phyloP scores from a whole-genome alignment of 92 coral and sea anemone genomes.

The Anthopleura xanthogrammica region DNA sequence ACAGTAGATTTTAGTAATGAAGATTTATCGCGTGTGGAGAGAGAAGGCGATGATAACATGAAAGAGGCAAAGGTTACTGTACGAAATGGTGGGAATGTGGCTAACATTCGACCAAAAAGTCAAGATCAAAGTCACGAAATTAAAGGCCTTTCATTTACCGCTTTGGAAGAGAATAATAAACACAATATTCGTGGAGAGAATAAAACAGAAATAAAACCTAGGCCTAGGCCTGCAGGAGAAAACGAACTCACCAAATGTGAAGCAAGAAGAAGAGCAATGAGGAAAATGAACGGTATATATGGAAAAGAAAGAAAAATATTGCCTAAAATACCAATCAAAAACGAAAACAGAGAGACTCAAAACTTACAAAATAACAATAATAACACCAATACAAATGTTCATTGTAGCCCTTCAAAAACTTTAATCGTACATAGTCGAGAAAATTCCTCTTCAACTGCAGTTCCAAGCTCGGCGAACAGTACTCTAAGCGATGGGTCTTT shows the following conservation, averaged over 20 bases:
- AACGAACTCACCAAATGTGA: slow-evolving; percentile 18
- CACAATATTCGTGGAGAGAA: not conserved
- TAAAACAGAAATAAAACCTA: not conserved
- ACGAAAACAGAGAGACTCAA: not conserved
- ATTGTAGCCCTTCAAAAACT: not conserved
- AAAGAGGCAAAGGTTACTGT: not conserved
- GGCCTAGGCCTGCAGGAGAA: not conserved
- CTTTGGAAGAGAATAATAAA: not conserved
- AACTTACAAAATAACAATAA: not conserved
- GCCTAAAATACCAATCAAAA: slow-evolving; percentile 6
- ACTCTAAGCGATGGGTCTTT: slow-evolving; percentile 21
- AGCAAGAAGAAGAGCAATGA: slow-evolving; percentile 22
- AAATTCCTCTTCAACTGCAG: slow-evolving; percentile 35
- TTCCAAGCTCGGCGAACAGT: slow-evolving; percentile 31
- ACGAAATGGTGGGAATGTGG: too few species aligned
- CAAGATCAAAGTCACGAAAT: not conserved
- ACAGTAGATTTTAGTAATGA: slow-evolving; percentile 42
- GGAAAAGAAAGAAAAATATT: not conserved
- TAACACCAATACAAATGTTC: not conserved
- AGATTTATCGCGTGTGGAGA: not conserved
- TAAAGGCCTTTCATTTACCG: not conserved
- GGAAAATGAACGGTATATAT: slow-evolving; percentile 15
- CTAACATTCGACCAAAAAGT: too few species aligned
- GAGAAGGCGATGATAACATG: not conserved
- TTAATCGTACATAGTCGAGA: slow-evolving; percentile 15